Percentiles rank a stretch among this genome's conserved stretches.
These are phyloP conservation scores for Chrysaora quinquecirrha DNA, from an alignment of 30 jellyfish, hydroid and myxozoan species.

Conservation along the genomic window DNA sequence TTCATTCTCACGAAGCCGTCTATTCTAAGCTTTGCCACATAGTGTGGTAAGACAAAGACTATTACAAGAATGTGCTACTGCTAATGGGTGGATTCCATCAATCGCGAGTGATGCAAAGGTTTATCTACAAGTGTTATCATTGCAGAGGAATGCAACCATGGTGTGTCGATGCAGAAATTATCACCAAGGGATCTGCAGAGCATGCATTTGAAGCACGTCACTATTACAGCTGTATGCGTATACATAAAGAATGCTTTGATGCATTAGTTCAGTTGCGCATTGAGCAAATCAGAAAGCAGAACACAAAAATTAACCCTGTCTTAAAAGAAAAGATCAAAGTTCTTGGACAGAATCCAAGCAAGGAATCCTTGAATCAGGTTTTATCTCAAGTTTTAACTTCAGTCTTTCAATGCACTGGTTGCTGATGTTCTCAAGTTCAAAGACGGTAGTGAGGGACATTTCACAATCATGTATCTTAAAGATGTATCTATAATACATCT, in stretches of 20 bases:
- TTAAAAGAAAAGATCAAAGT: too few relatives aligned
- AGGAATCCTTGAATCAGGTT: too few relatives aligned
- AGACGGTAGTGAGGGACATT: too few relatives aligned
- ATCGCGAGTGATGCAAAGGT: slow-evolving; percentile 34
- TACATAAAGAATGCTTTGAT: too few relatives aligned
- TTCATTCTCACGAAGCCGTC: slow-evolving; percentile 32
- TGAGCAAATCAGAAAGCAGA: slow-evolving; percentile 8
- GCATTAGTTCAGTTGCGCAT: slow-evolving; percentile 18
- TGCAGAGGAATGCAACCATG: slow-evolving; percentile 32
- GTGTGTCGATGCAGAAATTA: slow-evolving; percentile 31
- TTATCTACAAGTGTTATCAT: slow-evolving; percentile 11
- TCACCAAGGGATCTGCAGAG: slow-evolving; percentile 37
- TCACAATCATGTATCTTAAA: too few relatives aligned
- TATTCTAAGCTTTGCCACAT: slow-evolving; percentile 33
- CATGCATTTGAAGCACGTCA: slow-evolving; percentile 9
- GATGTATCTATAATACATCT: too few relatives aligned
- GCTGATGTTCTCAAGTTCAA: too few relatives aligned
- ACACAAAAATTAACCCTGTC: too few relatives aligned
- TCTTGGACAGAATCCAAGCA: too few relatives aligned
- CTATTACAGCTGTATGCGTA: slow-evolving; percentile 8
- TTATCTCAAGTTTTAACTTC: too few relatives aligned
- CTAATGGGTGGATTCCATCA: slow-evolving; percentile 47
- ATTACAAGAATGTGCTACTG: not conserved
- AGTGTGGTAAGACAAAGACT: slow-evolving; percentile 9
- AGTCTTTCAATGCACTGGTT: too few relatives aligned